Conservation (phyloP, 2,113 vertebrate species). For the Gnathonemus longibarbis region DNA sequence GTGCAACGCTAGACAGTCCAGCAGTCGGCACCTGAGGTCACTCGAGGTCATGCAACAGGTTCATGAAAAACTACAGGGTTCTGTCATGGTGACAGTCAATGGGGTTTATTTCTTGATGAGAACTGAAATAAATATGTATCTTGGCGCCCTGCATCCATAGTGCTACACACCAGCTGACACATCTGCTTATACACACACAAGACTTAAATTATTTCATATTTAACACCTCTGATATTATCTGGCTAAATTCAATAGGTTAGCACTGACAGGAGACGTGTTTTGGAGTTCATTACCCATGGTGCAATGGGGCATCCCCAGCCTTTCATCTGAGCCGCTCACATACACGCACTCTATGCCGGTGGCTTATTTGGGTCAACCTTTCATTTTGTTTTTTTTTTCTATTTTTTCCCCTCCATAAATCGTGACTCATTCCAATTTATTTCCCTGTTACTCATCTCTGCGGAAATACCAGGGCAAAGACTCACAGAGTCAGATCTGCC, state of each 20-base stretch:
- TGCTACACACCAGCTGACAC: background rate
- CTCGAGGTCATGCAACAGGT: background rate
- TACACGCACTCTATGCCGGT: background rate
- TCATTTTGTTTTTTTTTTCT: background rate
- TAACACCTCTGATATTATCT: background rate
- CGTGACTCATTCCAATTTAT: background rate
- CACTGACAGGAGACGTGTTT: background rate
- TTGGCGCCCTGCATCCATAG: background rate
- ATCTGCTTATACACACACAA: background rate
- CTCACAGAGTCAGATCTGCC: background rate
- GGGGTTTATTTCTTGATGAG: background rate
- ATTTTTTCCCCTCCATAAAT: background rate
- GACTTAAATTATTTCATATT: background rate
- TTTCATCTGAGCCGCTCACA: background rate
- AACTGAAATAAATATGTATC: background rate
- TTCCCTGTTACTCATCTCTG: background rate
- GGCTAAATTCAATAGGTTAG: background rate
- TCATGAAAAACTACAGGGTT: background rate
- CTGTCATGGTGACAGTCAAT: background rate
- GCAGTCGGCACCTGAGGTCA: background rate
- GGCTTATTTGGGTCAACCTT: background rate
- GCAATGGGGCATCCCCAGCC: background rate
- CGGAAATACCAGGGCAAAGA: background rate
- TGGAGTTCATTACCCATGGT: background rate
- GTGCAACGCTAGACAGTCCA: background rate